These are phyloP conservation scores for Oscarella lobularis DNA, from an alignment of 37 sponge, comb jelly and placozoan genomes.

Conservation along the genomic window DNA sequence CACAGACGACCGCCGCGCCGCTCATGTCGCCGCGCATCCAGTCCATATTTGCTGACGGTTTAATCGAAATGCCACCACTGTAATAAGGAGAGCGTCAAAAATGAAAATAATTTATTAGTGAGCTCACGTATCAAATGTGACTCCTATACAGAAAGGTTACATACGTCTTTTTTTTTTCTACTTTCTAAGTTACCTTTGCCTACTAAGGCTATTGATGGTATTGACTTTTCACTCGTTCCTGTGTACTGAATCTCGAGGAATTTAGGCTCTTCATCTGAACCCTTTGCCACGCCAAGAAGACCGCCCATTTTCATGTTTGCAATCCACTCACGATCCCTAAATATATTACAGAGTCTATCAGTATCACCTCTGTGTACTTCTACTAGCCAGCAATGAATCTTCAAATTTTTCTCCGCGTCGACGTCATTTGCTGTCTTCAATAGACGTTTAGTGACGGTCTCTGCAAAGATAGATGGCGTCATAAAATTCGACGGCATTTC, in stretches of 20 bases:
- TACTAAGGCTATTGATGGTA: slow-evolving; percentile 44
- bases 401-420: too few relatives aligned
- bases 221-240: slow-evolving; percentile 7
- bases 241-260: slow-evolving; percentile 64
- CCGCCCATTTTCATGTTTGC: slow-evolving; percentile 68
- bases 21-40: slow-evolving; percentile 93
- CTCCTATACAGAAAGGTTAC: slow-evolving; percentile 28
- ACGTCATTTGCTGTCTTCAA: neutral
- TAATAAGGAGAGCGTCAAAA: neutral
- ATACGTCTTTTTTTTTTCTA: neutral
- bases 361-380: too few relatives aligned
- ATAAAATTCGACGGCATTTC: slow-evolving; percentile 78
- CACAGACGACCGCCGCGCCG: slow-evolving; percentile 75
- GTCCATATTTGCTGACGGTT: slow-evolving; percentile 79
- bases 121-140: slow-evolving; percentile 73
- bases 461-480: slow-evolving; percentile 76
- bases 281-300: slow-evolving; percentile 69
- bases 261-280: slow-evolving; percentile 69
- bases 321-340: slow-evolving; percentile 58
- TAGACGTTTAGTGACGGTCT: slow-evolving; percentile 19
- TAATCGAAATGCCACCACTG: slow-evolving; percentile 82
- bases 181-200: slow-evolving; percentile 59
- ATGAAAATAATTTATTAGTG: neutral
- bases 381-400: too few relatives aligned
- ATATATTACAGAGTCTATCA: neutral